phyloP scores from a whole-genome alignment of 2,797 vertebrate species.

The Leuciscus waleckii region DNA sequence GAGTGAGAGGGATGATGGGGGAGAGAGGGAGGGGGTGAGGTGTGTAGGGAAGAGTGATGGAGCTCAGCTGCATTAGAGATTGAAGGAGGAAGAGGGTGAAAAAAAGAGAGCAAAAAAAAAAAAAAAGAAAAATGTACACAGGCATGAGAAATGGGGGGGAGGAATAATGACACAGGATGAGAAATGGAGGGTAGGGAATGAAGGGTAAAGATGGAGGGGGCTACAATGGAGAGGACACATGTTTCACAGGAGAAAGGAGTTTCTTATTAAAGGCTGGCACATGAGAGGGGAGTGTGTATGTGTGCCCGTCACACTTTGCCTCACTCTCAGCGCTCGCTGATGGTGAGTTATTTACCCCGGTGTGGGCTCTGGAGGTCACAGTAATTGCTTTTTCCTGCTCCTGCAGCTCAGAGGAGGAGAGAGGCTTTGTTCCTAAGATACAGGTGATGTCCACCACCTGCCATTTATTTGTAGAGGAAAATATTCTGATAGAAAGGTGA shows the following conservation, averaged over 20 bases:
- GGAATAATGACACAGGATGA: too few relatives aligned
- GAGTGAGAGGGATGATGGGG: not conserved
- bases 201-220: conserved; percentile 30
- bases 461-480: conserved; percentile 3
- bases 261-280: conserved; percentile 38
- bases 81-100: conserved; percentile 9
- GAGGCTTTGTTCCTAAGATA: conserved; percentile 72
- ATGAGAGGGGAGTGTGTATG: conserved; percentile 17
- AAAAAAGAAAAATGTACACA: conserved; percentile 22
- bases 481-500: conserved; percentile 22
- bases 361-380: conserved; percentile 64
- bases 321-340: conserved; percentile 29
- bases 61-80: conserved; percentile 12
- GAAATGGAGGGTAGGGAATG: conserved; percentile 1
- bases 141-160: not conserved
- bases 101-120: not conserved
- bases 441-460: conserved; percentile 43
- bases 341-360: conserved; percentile 47
- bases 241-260: conserved; percentile 38
- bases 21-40: not conserved
- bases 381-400: conserved; percentile 76
- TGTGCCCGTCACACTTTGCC: conserved; percentile 2
- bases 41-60: conserved; percentile 18
- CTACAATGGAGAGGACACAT: conserved; percentile 33
- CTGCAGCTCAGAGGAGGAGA: conserved; percentile 62